Percentiles rank a stretch among this genome's conserved stretches.
phyloP scores from a whole-genome alignment of 2,113 vertebrate species.

The Eudorcas thomsonii region DNA sequence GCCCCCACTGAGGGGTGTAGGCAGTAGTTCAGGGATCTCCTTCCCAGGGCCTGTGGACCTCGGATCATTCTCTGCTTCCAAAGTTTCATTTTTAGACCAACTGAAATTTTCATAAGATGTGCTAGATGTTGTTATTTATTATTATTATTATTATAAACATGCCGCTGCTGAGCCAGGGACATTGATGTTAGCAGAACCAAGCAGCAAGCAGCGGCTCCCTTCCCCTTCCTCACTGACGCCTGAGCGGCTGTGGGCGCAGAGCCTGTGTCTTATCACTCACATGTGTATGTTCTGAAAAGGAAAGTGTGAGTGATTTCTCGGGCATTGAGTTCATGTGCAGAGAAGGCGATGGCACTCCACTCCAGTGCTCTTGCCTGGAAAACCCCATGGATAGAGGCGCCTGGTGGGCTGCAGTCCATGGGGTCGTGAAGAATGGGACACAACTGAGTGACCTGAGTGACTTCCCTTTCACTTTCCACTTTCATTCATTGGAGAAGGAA shows the following conservation, averaged over 20 bases:
- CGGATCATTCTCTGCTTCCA: fast-evolving
- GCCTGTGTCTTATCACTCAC: fast-evolving
- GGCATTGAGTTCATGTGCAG: neutral
- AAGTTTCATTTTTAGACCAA: neutral
- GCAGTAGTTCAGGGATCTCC: fast-evolving
- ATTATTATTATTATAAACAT: neutral
- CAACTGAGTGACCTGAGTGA: no score
- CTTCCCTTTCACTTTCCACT: no score
- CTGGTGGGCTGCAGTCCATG: no score
- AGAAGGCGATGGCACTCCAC: no score
- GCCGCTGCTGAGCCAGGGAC: neutral
- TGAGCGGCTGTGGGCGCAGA: neutral
- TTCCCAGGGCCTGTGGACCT: neutral
- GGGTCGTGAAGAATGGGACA: no score
- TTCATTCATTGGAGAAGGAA: no score
- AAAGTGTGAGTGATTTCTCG: fast-evolving
- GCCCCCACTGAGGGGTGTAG: fast-evolving
- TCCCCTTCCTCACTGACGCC: neutral
- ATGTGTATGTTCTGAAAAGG: neutral
- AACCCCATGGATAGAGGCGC: no score
- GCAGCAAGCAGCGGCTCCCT: fast-evolving
- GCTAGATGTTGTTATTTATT: neutral
- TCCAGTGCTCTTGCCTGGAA: no score
- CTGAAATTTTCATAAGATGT: neutral
- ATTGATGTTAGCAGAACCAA: fast-evolving